Evolutionary conservation across 2,888 invertebrate genomes (phyloP), one percentile per base, ranked within the genome.

Genomic region (Sabatieria punctata): DNA sequence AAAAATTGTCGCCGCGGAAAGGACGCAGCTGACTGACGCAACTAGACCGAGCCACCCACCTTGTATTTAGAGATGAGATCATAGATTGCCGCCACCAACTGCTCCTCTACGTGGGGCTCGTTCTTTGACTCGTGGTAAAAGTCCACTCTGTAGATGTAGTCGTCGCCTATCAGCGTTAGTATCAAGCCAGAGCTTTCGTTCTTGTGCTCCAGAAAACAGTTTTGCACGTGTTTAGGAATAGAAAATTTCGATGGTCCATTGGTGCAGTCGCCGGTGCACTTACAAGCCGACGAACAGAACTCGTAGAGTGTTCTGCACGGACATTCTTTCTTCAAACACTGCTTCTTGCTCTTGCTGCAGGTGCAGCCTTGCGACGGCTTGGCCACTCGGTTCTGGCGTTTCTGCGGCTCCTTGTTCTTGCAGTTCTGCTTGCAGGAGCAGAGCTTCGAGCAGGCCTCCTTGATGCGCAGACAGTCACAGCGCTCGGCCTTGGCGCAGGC

Each of bases 41-140:
- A n/a, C n/a, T n/a, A n/a, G n/a, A n/a, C n/a, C n/a, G n/a, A n/a
- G n/a, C n/a, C n/a, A n/a, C n/a, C n/a, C 36, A 61, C 61, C 36
- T 57, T 60, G 41, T 63, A 63, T 45, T 64, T 64, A 4, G 63
- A 61, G 13, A 64, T 64, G 25, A 63, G 51, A 49, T 63, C 63
- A 49, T 63, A 63, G 36, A 63, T 57, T 6, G 60, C 60, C 2
- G 60, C 60, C 1, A 64, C 60, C 2, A 63, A 44, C 50, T 63
- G 63, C 47, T 63, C 63, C 47, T 63, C 63, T 1, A 63, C 63
- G 45, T 63, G 63, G 1, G 63, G 63, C 46, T 63, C 63, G 19
- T 51, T 56, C 47, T 62, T 62, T 1, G 58, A 57, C 41, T 63
- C 63, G 46, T 63, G 63, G 43, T 57, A 64, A 45, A 64, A 63